phyloP scores from a whole-genome alignment of 2,113 vertebrate genomes.

The Balaeniceps rex region DNA sequence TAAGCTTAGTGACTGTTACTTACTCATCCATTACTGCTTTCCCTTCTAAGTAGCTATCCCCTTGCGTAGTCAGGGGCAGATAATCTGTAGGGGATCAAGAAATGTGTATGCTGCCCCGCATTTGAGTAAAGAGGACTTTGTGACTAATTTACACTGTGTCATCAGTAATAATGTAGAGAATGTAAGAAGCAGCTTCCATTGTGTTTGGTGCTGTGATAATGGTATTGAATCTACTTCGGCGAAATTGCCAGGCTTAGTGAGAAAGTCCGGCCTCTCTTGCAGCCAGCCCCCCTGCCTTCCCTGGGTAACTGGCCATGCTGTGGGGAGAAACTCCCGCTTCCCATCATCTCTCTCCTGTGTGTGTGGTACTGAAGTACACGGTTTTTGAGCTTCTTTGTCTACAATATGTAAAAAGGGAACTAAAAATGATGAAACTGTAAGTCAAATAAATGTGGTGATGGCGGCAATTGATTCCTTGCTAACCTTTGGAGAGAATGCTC shows the following conservation, averaged over 20 bases:
- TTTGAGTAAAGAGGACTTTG: neutral
- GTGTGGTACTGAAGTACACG: neutral
- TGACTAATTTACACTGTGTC: neutral
- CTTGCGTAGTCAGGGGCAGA: neutral
- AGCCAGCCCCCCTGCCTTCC: neutral
- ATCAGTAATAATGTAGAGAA: neutral
- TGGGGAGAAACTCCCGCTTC: neutral
- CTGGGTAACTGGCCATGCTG: neutral
- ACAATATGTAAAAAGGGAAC: neutral
- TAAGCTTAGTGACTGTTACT: neutral
- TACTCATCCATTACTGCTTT: neutral
- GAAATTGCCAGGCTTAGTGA: neutral
- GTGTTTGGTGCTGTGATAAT: neutral
- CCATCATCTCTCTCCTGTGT: accelerated
- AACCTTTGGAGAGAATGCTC: neutral
- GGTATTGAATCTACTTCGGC: neutral
- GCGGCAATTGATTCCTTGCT: neutral
- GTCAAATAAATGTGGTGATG: neutral
- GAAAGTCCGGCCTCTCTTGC: neutral
- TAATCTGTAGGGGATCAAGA: neutral
- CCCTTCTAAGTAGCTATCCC: neutral
- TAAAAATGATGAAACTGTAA: neutral
- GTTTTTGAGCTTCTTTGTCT: neutral
- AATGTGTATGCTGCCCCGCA: neutral
- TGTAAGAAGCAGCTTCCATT: neutral